These are phyloP conservation scores for Phaedon cochleariae DNA, from an alignment of 2,888 invertebrate genomes.

Conservation along the genomic window DNA sequence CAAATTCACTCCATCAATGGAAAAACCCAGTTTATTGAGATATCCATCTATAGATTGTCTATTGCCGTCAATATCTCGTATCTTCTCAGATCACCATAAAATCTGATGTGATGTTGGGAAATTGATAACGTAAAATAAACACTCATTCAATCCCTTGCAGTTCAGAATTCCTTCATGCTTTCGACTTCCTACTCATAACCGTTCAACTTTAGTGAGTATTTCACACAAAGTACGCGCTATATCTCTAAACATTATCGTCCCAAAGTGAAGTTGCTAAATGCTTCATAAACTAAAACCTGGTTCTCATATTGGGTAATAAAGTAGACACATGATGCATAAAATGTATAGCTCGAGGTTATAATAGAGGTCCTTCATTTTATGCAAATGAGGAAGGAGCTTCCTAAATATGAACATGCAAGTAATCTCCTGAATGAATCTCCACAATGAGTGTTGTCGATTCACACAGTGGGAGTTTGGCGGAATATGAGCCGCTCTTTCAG, in stretches of 20 bases:
- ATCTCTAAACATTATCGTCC: conserved; percentile 16
- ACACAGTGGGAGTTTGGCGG: not conserved
- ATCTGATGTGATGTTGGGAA: no score
- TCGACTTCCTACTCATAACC: not conserved
- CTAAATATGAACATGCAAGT: conserved; percentile 30
- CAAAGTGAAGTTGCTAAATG: conserved; percentile 26
- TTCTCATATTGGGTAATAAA: conserved; percentile 33
- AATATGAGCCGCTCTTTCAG: not conserved
- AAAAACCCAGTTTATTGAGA: no score
- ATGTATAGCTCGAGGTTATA: conserved; percentile 19
- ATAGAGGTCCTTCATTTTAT: conserved; percentile 28
- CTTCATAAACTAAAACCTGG: conserved; percentile 26
- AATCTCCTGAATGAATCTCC: conserved; percentile 8
- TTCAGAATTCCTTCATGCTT: not conserved
- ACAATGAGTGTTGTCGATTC: not conserved
- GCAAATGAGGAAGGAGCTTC: conserved; percentile 30
- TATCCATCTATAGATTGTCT: no score
- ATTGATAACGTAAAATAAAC: not conserved
- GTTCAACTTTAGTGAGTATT: not conserved
- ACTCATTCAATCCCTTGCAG: not conserved
- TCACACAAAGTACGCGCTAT: not conserved
- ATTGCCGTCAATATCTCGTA: no score
- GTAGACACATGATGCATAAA: conserved; percentile 31
- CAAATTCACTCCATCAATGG: no score
- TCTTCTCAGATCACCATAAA: no score